Conservation (phyloP, 2,797 vertebrate species). For the Ispidina lecontei region DNA sequence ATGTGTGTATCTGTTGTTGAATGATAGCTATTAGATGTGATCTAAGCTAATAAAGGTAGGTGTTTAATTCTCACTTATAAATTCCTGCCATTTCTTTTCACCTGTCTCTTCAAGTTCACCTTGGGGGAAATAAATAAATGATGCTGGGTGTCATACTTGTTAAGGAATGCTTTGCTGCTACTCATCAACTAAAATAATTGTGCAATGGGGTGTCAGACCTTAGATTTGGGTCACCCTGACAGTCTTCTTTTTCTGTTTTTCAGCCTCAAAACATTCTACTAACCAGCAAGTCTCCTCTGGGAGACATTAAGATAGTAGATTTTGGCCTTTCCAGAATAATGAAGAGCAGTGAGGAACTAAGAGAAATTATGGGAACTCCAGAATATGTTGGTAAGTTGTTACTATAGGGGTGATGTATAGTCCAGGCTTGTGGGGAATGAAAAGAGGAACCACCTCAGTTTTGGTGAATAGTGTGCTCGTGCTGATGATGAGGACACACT, state of each 20-base stretch:
- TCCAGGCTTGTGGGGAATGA: not conserved
- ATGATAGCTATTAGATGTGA: not conserved
- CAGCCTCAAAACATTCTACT: conserved; percentile 95
- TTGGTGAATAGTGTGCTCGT: not conserved
- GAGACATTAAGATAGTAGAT: conserved; percentile 93
- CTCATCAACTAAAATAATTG: not conserved
- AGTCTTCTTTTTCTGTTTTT: not conserved
- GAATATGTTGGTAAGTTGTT: conserved; percentile 91
- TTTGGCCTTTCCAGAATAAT: conserved; percentile 92
- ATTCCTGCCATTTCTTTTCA: not conserved
- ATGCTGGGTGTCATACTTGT: not conserved
- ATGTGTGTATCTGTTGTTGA: not conserved
- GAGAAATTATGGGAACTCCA: conserved; percentile 95
- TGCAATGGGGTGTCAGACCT: not conserved
- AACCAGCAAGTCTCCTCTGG: conserved; percentile 85
- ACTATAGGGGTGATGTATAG: not conserved
- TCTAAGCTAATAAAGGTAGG: not conserved
- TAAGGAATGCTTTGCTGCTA: not conserved
- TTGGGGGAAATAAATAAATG: not conserved
- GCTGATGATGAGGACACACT: fast-evolving
- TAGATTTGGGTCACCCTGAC: not conserved
- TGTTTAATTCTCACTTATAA: not conserved
- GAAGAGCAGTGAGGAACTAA: conserved; percentile 87
- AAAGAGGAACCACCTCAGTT: not conserved
- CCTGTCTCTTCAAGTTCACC: not conserved